A percentile compares a stretch with the other conserved stretches of the same genome.
phyloP scores from a whole-genome alignment of 2,113 vertebrate genomes.

The Scytalopus superciliaris region DNA sequence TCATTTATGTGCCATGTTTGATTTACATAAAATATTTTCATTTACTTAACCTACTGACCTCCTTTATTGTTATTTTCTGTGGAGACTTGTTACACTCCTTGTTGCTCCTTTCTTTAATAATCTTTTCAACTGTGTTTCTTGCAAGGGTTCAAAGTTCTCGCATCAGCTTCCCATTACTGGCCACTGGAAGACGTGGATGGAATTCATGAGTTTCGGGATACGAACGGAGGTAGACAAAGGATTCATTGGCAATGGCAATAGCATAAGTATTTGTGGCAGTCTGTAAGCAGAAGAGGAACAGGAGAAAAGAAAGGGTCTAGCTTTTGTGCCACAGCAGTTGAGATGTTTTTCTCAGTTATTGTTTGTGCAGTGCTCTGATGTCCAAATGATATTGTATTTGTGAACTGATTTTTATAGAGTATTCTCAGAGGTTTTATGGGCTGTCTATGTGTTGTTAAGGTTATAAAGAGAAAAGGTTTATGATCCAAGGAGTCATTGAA shows the following conservation, averaged over 20 bases:
- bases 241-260: conserved; percentile 71
- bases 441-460: not conserved
- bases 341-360: not conserved
- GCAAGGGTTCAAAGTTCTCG: conserved; percentile 87
- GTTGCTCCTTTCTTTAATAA: not conserved
- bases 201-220: conserved; percentile 85
- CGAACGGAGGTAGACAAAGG: conserved; percentile 80
- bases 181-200: conserved; percentile 88
- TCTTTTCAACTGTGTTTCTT: conserved; percentile 26
- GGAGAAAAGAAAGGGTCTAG: not conserved
- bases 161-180: conserved; percentile 94
- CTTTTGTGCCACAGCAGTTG: not conserved
- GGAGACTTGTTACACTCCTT: not conserved
- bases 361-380: not conserved
- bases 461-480: not conserved
- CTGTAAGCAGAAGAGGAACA: not conserved
- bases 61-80: not conserved
- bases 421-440: not conserved
- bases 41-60: not conserved
- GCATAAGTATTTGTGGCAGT: conserved; percentile 71
- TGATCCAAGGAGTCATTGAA: not conserved
- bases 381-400: not conserved
- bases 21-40: not conserved
- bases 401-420: not conserved
- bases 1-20: not conserved